Evolutionary conservation across 2,888 invertebrate genomes (phyloP), one percentile per base, ranked within the genome.

Genomic region (Bellardia pandia): DNA sequence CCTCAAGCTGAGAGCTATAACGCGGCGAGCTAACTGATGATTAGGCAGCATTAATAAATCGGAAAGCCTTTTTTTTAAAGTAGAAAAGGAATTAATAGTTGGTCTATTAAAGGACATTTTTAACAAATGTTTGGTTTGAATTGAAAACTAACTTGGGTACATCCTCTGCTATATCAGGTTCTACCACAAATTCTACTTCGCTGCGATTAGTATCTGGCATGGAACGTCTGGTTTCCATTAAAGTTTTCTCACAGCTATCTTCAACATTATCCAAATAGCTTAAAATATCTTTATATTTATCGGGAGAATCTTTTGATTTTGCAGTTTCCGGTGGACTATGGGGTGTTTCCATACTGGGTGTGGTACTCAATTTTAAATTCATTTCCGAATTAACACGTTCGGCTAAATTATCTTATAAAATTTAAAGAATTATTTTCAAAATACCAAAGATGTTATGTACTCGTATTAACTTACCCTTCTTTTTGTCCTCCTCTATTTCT

Each of bases 401-500:
- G 0, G 93, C 92, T 60, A 90, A 90, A 62, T 93, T 93, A 51
- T 93, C 93, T 93, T 16, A 40, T 58, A 37, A 14, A 16, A 30
- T 16, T 58, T 3, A 48, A 7, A 37, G 0, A 11, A 79, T 40
- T 42, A 48, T 2, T 45, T 45, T 45, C 4, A 45, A 45, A 45
- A 2, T 11, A 13, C 2, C 1, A 45, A 45, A 13, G 23, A 11
- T 64, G 0, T 64, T 85, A 9, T 14, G 9, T 37, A 68, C 6
- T n/a, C 3, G 3, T 53, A 7, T 16, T 37, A 51, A 58, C 11
- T 2, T 16, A 93, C 93, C 93, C 89, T 91, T 90, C 72, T 91
- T 93, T 48, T 93, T 93, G 64, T 93, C 93, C 83, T 93, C 93
- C 71, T 94, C 94, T 30, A 94, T 94, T 86, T 94, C 93, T 76